phyloP scores from a whole-genome alignment of 2,888 invertebrate genomes.

The Phaonia tiefii region DNA sequence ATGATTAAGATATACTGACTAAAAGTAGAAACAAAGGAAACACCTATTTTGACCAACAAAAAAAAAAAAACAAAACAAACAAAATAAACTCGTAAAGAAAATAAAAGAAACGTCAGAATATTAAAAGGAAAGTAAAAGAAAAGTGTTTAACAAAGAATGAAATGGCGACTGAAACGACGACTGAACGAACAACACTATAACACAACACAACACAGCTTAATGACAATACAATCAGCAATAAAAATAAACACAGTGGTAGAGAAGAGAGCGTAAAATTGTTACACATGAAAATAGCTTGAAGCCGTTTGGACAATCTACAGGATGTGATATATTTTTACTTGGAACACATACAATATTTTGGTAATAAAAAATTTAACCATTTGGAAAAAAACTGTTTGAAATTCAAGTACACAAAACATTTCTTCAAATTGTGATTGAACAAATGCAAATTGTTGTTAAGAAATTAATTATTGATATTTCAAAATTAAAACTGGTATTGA shows the following conservation, averaged over 20 bases:
- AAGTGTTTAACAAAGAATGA: neutral
- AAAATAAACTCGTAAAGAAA: neutral
- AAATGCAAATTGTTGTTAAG: no score
- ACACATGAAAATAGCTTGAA: no score
- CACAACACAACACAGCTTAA: neutral
- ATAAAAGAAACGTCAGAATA: neutral
- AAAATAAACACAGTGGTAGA: conserved; percentile 9
- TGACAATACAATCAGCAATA: conserved; percentile 10
- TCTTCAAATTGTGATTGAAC: no score
- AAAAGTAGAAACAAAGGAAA: conserved; percentile 54
- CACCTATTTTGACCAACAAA: conserved; percentile 26
- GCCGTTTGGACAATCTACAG: no score
- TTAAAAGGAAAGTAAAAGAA: conserved; percentile 13
- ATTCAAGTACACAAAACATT: no score
- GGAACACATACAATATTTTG: no score
- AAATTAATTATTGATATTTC: no score
- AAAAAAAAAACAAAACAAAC: conserved; percentile 1
- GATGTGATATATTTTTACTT: no score
- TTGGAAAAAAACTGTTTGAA: no score
- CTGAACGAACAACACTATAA: conserved; percentile 28
- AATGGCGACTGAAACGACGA: conserved; percentile 39
- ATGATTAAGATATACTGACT: conserved; percentile 47
- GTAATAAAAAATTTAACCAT: no score
- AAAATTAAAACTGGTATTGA: no score
- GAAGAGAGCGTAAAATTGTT: neutral